A percentile compares a stretch with the other conserved stretches of the same genome.
phyloP scores from a whole-genome alignment of 2,113 vertebrate genomes.

The Scomber colias region DNA sequence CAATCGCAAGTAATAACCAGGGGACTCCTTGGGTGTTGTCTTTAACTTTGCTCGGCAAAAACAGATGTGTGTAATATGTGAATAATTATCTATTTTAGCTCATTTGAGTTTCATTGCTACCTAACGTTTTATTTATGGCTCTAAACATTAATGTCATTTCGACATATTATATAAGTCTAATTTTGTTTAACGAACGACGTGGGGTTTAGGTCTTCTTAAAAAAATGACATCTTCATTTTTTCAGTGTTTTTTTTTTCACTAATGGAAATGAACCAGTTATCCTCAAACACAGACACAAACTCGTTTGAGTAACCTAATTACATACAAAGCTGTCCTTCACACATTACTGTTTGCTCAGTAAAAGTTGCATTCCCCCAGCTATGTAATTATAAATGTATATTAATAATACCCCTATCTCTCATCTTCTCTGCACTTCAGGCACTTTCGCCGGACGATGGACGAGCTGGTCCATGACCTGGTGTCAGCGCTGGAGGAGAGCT shows the following conservation, averaged over 20 bases:
- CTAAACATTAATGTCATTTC: neutral
- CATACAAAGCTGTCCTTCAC: neutral
- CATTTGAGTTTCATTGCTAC: neutral
- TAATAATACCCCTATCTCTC: no score
- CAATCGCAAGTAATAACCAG: neutral
- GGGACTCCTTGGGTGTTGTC: neutral
- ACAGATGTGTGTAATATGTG: neutral
- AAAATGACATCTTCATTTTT: no score
- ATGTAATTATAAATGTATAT: neutral
- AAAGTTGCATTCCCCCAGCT: neutral
- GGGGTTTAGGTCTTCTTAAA: neutral
- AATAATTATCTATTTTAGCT: neutral
- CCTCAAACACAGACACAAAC: neutral
- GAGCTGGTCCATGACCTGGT: constrained; percentile 98
- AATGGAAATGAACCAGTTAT: neutral
- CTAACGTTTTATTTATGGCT: no score
- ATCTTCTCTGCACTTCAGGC: constrained; percentile 81
- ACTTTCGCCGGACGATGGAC: constrained; percentile 98
- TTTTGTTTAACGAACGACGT: no score
- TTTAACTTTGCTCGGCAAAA: neutral
- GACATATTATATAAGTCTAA: no score
- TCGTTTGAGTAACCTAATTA: neutral
- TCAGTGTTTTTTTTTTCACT: no score
- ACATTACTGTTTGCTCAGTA: no score
- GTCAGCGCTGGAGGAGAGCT: constrained; percentile 98